Base-by-base conservation (phyloP, 64 coral and sea anemone species). In the Actinia equina region DNA sequence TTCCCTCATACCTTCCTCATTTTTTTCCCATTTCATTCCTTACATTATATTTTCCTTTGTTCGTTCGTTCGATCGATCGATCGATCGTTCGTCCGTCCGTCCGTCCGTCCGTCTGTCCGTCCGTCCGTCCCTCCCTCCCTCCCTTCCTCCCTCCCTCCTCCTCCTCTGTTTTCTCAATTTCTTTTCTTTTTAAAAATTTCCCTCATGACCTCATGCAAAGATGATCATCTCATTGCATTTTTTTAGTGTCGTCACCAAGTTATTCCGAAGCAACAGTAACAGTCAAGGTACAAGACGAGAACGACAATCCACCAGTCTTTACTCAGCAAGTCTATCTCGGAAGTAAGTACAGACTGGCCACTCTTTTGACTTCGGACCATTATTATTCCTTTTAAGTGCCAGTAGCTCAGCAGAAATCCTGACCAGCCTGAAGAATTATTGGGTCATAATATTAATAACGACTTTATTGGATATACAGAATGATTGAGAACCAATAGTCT, bases 261-360 rank as follows among this genome's bases (percentile, higher is more conserved):
- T 74, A 30, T 41, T 83, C 85, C 60, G 63, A 91, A 14, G 83
- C 55, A 19, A 77, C 83, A 17, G 85, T 83, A 64, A 18, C 59
- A 16, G 80, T 92, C 51, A 42, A 69, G 9, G 41, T 92, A 41
- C n/a, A 37, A 85, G 77, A 91, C 22, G 46, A 52, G 3, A 87
- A 90, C 51, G 86, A 87, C n/a, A 77, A 94, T 41, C 3, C 0
- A 14, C 76, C 79, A 44, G 60, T 54, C 30, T 90, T 93, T 86
- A 87, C 69, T 87, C 74, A 78, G 12, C 69, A 30, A 14, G 69
- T 74, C 25, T 74, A 74, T 42, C 10, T 74, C 20, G 69, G 69
- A 74, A 10, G 69, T 74, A 9, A 74, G 69, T 74, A 57, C 55
- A 57, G 55, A 57, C 11, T 65, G 2, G 23, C 9, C 6, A 0